Conservation (phyloP, 2,888 invertebrate genomes). For the Macrosoma leucophasiata region DNA sequence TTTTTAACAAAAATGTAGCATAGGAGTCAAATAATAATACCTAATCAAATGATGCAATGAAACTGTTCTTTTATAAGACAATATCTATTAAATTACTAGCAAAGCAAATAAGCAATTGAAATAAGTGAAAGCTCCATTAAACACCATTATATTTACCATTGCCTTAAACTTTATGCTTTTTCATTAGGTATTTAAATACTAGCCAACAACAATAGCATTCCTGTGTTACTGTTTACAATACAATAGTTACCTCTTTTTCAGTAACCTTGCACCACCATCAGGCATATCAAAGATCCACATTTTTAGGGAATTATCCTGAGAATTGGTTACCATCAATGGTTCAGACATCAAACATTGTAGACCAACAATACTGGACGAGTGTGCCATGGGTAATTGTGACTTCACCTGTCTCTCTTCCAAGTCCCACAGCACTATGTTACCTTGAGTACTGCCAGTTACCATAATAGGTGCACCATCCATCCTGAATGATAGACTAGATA, state of each 20-base stretch:
- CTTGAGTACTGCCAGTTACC: constrained; percentile 87
- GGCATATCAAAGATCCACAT: constrained; percentile 94
- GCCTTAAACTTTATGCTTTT: no score
- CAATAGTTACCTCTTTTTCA: constrained; percentile 77
- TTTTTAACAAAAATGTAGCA: no score
- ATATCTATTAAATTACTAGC: no score
- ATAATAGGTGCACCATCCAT: constrained; percentile 90
- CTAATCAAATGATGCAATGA: no score
- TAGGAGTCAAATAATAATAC: no score
- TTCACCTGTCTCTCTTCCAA: constrained; percentile 86
- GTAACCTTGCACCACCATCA: constrained; percentile 90
- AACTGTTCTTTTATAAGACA: no score
- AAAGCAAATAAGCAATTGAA: no score
- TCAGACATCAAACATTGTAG: constrained; percentile 90
- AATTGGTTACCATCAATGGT: constrained; percentile 92
- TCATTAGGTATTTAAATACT: no score
- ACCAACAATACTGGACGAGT: constrained; percentile 84
- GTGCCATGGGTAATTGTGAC: constrained; percentile 88
- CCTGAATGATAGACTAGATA: constrained; percentile 89
- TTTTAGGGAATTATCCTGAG: constrained; percentile 95
- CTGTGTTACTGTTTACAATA: background rate
- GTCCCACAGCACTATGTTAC: constrained; percentile 96
- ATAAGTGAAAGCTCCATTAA: no score
- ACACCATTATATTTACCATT: no score
- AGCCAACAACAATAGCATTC: background rate